Conservation (phyloP, 2,797 vertebrate genomes). For the Bradypodion ventrale region DNA sequence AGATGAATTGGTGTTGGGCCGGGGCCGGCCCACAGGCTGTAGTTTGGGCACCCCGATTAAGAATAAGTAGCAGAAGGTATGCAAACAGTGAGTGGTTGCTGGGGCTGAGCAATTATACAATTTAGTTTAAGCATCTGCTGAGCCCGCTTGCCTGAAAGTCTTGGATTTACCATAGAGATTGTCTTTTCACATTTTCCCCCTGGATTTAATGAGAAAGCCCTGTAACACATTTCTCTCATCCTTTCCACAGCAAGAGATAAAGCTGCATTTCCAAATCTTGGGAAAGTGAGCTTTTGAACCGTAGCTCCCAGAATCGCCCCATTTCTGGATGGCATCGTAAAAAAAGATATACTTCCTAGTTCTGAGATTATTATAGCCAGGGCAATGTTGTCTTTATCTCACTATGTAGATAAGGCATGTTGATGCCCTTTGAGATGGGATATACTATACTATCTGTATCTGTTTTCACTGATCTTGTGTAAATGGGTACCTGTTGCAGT, state of each 20-base stretch:
- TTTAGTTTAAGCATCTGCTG: neutral
- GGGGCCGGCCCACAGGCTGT: too few relatives aligned
- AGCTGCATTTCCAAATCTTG: neutral
- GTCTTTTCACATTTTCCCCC: neutral
- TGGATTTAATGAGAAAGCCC: neutral
- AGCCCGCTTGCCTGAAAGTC: neutral
- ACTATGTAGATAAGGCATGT: neutral
- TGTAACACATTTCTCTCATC: neutral
- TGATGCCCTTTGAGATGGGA: neutral
- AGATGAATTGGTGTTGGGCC: too few relatives aligned
- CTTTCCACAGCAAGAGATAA: neutral
- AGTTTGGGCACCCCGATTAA: too few relatives aligned
- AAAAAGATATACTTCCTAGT: neutral
- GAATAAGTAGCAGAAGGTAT: slow-evolving; percentile 8
- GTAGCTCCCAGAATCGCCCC: neutral
- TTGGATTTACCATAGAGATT: neutral
- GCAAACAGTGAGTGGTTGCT: neutral
- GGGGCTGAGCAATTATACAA: neutral
- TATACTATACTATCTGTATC: neutral
- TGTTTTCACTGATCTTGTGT: neutral
- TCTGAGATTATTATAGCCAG: neutral
- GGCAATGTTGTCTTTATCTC: neutral
- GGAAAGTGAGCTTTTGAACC: neutral
- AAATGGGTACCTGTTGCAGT: neutral
- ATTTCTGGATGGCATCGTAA: neutral